Percentiles rank a stretch among this genome's conserved stretches.
Conservation (phyloP, 1,140 invertebrate genomes). For the Ceratina calcarata region DNA sequence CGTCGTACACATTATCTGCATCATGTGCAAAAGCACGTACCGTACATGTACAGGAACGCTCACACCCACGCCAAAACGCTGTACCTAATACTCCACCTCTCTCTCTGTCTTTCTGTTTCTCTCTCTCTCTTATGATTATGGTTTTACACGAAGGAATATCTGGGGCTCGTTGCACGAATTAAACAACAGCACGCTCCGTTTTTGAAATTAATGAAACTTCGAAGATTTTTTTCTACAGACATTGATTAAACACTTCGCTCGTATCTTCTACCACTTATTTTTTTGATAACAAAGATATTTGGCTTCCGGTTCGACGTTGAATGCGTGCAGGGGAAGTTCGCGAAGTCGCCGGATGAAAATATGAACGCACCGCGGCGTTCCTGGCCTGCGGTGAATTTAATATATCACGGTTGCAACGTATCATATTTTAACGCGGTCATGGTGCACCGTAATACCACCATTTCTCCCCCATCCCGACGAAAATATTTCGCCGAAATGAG, state of each 20-base stretch:
- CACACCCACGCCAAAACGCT: background rate
- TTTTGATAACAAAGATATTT: constrained; percentile 18
- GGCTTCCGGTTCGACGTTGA: constrained; percentile 42
- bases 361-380: constrained; percentile 69
- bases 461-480: constrained; percentile 18
- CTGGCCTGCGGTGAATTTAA: constrained; percentile 40
- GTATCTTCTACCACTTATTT: background rate
- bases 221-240: too few relatives aligned
- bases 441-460: constrained; percentile 27
- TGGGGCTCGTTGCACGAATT: constrained; percentile 44
- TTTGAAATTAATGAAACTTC: too few relatives aligned
- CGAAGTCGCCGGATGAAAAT: constrained; percentile 52
- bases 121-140: constrained; percentile 16
- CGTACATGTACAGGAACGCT: background rate
- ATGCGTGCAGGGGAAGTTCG: constrained; percentile 44
- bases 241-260: too few relatives aligned
- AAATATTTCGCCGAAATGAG: constrained; percentile 28
- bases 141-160: constrained; percentile 24
- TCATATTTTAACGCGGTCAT: constrained; percentile 38
- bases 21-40: constrained; percentile 47
- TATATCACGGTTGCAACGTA: constrained; percentile 29
- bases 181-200: background rate
- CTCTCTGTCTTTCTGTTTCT: too few relatives aligned
- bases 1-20: constrained; percentile 64
- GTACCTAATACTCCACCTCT: too few relatives aligned